Percentiles rank a stretch among this genome's conserved stretches.
Evolutionary conservation across 2,888 invertebrate genomes (phyloP).

Genomic region (Tribolium freemani): DNA sequence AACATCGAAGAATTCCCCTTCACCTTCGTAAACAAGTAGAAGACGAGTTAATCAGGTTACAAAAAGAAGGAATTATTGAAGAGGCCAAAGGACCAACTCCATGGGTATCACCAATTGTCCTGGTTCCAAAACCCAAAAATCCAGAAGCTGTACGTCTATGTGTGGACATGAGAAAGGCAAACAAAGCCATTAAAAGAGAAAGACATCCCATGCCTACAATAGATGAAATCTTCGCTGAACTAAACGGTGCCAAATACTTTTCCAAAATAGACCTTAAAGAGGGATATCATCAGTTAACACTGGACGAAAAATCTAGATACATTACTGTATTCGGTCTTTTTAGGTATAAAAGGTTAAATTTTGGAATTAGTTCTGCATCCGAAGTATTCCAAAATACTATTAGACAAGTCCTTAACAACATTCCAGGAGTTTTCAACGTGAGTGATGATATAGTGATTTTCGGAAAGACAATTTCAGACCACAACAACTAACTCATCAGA

Average conservation of each 20-base stretch:
- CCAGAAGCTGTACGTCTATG: conserved; percentile 32
- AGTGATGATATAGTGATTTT: conserved; percentile 64
- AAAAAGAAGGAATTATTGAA: too few relatives aligned
- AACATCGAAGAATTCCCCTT: too few relatives aligned
- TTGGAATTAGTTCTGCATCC: conserved; percentile 61
- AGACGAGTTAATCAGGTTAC: too few relatives aligned
- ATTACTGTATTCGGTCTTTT: conserved; percentile 61
- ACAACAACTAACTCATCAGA: conserved; percentile 53
- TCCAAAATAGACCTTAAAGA: conserved; percentile 46
- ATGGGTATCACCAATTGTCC: conserved; percentile 39
- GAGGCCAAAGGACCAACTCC: conserved; percentile 10
- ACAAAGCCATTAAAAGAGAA: conserved; percentile 36
- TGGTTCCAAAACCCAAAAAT: conserved; percentile 28
- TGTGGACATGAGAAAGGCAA: conserved; percentile 39
- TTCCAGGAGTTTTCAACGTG: conserved; percentile 59
- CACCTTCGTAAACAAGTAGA: too few relatives aligned
- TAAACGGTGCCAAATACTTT: conserved; percentile 40
- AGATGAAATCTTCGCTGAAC: conserved; percentile 28
- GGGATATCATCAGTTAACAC: conserved; percentile 61
- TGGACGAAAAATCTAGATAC: conserved; percentile 53
- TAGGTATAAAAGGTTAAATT: conserved; percentile 61
- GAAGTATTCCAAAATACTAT: conserved; percentile 66
- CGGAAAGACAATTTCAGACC: conserved; percentile 54
- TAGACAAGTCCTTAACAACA: conserved; percentile 56
- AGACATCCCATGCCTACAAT: conserved; percentile 40